These are phyloP conservation scores for Pangasius sanitwongsei DNA, from an alignment of 2,797 vertebrate species.

Conservation along the genomic window DNA sequence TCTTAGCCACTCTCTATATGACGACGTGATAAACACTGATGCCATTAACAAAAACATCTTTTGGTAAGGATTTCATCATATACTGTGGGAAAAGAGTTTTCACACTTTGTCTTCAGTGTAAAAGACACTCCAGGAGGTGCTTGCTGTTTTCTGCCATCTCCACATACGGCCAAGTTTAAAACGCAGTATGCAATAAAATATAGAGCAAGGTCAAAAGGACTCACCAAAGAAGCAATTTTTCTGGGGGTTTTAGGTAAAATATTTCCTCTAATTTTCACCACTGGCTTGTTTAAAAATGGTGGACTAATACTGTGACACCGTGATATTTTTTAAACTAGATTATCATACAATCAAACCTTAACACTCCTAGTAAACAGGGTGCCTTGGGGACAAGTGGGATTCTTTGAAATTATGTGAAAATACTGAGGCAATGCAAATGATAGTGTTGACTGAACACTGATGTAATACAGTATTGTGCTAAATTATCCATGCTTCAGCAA, in stretches of 20 bases:
- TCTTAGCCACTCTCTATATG: background rate
- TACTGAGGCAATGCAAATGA: slow-evolving; percentile 36
- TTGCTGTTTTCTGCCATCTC: background rate
- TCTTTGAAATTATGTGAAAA: slow-evolving; percentile 35
- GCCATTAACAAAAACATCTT: background rate
- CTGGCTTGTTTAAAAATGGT: background rate
- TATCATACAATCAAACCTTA: background rate
- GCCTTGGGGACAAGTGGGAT: background rate
- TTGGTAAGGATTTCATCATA: background rate
- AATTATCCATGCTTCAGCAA: slow-evolving; percentile 50
- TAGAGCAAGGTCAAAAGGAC: slow-evolving; percentile 1
- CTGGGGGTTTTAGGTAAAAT: background rate
- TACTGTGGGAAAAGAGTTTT: background rate
- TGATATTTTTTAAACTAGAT: background rate
- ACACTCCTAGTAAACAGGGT: background rate
- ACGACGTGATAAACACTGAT: background rate
- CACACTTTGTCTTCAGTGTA: background rate
- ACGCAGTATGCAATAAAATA: background rate
- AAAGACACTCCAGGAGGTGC: background rate
- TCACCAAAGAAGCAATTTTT: background rate
- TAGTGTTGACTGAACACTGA: slow-evolving; percentile 49
- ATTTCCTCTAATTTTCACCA: background rate
- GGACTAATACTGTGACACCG: background rate
- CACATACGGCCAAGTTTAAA: background rate
- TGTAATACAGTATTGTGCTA: slow-evolving; percentile 42